Evolutionary conservation across 2,888 invertebrate species (phyloP), one percentile per base, ranked within the genome.

Genomic region (Brenthis daphne): DNA sequence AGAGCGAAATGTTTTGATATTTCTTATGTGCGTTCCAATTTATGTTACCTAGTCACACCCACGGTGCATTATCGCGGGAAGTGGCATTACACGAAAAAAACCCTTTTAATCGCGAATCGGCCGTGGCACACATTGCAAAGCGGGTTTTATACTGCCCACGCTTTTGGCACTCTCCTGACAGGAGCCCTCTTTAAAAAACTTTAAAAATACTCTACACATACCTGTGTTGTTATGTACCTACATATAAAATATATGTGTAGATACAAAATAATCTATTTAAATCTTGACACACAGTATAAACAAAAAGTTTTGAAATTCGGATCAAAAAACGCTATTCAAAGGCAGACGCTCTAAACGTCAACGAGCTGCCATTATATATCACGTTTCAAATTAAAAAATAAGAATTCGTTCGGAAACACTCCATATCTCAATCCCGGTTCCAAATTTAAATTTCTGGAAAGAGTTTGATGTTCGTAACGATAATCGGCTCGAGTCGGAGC

Each of bases 391-490:
- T 87, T 87, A 86, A 89, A 82, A 82, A 82, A 86, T 88, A 87
- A 83, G 82, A 82, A 85, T 85, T 76, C 82, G 84, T 86, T 85
- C 81, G 77, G 85, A 85, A 85, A 86, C 85, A 87, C 85, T 81
- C 84, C 84, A 85, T 89, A 86, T 86, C 85, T 89, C 86, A 89
- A 88, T 87, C 85, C 85, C 81, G 80, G 82, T 87, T 87, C 88
- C 83, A 87, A 88, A 90, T 89, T 89, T 89, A 89, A 86, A 87
- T 86, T 89, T 88, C 88, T 88, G 86, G 85, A 88, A 90, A 89
- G 86, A 88, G 88, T 89, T 88, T 85, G 87, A 86, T 85, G 86
- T 85, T 85, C 82, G 83, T 80, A 83, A 88, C 85, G 89, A 89
- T 89, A 88, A 88, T 89, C 88, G 85, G 78, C 78, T 77, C 78